Conservation (phyloP, 2,113 vertebrate species). For the Patagioenas fasciata region DNA sequence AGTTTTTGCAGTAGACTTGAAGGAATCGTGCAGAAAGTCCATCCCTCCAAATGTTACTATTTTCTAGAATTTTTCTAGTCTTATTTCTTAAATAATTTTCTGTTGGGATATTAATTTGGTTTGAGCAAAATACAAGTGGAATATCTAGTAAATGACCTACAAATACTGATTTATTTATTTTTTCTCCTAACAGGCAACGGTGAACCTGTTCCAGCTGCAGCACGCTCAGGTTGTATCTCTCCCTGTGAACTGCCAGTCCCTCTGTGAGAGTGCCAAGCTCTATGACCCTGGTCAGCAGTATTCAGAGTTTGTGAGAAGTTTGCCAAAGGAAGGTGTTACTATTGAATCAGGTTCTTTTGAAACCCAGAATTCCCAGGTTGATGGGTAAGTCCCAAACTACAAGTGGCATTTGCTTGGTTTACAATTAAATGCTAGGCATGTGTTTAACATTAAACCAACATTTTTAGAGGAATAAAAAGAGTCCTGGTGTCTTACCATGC, state of each 20-base stretch:
- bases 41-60: not conserved
- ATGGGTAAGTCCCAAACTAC: constrained; percentile 80
- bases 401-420: not conserved
- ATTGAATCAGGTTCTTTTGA: constrained; percentile 80
- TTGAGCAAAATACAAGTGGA: not conserved
- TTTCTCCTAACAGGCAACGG: constrained; percentile 82
- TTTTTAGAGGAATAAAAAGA: not conserved
- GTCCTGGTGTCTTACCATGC: not conserved
- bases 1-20: not conserved
- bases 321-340: constrained; percentile 78
- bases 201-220: constrained; percentile 97
- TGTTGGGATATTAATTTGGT: not conserved
- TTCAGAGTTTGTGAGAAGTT: constrained; percentile 86
- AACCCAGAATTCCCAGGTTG: constrained; percentile 68
- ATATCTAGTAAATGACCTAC: not conserved
- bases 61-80: not conserved
- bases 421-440: not conserved
- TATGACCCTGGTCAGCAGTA: constrained; percentile 95
- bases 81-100: not conserved
- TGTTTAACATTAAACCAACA: not conserved
- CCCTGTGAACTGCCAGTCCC: constrained; percentile 87
- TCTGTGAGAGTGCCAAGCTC: constrained; percentile 91
- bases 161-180: not conserved
- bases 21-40: not conserved
- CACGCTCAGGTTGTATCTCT: constrained; percentile 90